These are phyloP conservation scores for Ceratina japonica DNA, from an alignment of 1,140 invertebrate genomes.

Conservation along the genomic window DNA sequence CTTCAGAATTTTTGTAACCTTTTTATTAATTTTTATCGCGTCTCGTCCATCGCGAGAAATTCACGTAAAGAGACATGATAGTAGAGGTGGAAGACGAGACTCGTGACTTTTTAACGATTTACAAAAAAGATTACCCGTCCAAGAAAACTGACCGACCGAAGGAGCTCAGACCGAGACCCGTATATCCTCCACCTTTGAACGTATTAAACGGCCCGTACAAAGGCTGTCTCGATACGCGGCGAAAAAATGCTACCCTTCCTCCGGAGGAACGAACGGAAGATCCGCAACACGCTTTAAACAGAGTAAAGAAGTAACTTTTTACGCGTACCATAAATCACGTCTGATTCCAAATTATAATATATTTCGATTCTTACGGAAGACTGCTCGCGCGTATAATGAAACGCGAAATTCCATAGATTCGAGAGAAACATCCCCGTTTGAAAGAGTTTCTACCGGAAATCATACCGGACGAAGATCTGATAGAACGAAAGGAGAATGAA, in stretches of 20 bases:
- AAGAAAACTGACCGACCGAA: slow-evolving; percentile 30
- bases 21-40: neutral
- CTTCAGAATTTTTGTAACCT: slow-evolving; percentile 4
- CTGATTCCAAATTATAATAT: neutral
- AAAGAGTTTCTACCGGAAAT: slow-evolving; percentile 51
- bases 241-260: slow-evolving; percentile 51
- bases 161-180: slow-evolving; percentile 19
- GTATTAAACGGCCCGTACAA: slow-evolving; percentile 60
- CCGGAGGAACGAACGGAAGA: slow-evolving; percentile 52
- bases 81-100: slow-evolving; percentile 65
- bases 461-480: slow-evolving; percentile 55
- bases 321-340: neutral
- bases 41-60: neutral
- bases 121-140: slow-evolving; percentile 58
- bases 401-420: slow-evolving; percentile 54
- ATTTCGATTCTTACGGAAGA: neutral
- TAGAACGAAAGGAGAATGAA: slow-evolving; percentile 57
- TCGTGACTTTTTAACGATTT: slow-evolving; percentile 64
- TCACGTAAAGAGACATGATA: slow-evolving; percentile 52
- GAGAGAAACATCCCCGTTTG: slow-evolving; percentile 49
- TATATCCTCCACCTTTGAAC: slow-evolving; percentile 50
- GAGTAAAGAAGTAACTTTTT: slow-evolving; percentile 45
- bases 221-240: slow-evolving; percentile 53
- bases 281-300: slow-evolving; percentile 49
- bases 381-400: no score